phyloP scores from a whole-genome alignment of 2,797 vertebrate genomes.

The Perodicticus potto region DNA sequence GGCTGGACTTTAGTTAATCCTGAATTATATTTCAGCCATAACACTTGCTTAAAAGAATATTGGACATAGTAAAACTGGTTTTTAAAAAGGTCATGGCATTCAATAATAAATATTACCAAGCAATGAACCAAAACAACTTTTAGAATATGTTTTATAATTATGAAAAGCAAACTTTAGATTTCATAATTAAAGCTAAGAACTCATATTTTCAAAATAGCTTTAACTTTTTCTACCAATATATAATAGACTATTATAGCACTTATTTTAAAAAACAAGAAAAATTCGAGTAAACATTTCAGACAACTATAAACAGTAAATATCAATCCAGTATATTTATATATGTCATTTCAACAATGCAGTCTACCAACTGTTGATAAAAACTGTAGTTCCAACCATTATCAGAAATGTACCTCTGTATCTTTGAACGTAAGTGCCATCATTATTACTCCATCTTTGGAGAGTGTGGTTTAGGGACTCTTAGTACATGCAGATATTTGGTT shows the following conservation, averaged over 20 bases:
- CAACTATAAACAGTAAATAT: slow-evolving; percentile 60
- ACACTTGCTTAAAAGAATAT: slow-evolving; percentile 68
- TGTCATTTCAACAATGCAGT: slow-evolving; percentile 58
- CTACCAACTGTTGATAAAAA: slow-evolving; percentile 69
- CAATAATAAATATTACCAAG: slow-evolving; percentile 72
- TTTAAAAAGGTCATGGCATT: slow-evolving; percentile 74
- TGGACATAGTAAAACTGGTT: slow-evolving; percentile 69
- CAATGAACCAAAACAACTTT: slow-evolving; percentile 66
- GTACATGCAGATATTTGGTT: slow-evolving; percentile 63
- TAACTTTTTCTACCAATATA: slow-evolving; percentile 75
- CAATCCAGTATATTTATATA: slow-evolving; percentile 63
- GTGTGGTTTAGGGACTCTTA: slow-evolving; percentile 36
- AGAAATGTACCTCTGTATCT: slow-evolving; percentile 52
- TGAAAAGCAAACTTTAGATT: slow-evolving; percentile 70
- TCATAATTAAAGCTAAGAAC: slow-evolving; percentile 73
- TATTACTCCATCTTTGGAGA: slow-evolving; percentile 1
- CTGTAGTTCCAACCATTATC: slow-evolving; percentile 30
- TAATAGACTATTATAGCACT: slow-evolving; percentile 78
- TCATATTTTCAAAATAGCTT: slow-evolving; percentile 76
- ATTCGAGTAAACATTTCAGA: slow-evolving; percentile 78
- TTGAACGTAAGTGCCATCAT: slow-evolving; percentile 43
- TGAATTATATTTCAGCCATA: slow-evolving; percentile 63
- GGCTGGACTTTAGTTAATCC: slow-evolving; percentile 55
- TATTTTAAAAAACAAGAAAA: slow-evolving; percentile 73
- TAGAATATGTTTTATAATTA: slow-evolving; percentile 64